A percentile compares a stretch with the other conserved stretches of the same genome.
These are phyloP conservation scores for Drosophila tripunctata DNA, from an alignment of 2,888 invertebrate species.

Conservation along the genomic window DNA sequence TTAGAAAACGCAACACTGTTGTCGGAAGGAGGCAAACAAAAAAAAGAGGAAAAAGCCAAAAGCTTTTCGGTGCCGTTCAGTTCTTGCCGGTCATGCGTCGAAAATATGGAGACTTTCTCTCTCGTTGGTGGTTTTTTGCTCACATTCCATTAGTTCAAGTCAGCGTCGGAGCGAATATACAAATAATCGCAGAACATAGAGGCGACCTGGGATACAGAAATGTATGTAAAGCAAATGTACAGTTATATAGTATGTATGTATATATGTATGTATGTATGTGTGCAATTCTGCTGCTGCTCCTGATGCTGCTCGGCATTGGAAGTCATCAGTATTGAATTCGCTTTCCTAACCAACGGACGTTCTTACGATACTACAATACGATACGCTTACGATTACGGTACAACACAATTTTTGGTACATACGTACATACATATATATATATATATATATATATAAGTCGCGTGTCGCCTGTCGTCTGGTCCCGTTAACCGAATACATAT, in stretches of 20 bases:
- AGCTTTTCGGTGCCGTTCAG: too few species aligned
- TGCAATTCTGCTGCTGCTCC: slow-evolving; percentile 28
- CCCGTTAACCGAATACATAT: slow-evolving; percentile 2
- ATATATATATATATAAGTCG: slow-evolving; percentile 27
- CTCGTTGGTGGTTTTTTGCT: neutral
- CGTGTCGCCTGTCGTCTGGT: slow-evolving; percentile 49
- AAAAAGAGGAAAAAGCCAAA: slow-evolving; percentile 19
- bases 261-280: slow-evolving; percentile 10
- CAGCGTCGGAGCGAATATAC: slow-evolving; percentile 31
- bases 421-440: slow-evolving; percentile 9
- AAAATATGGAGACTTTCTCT: slow-evolving; percentile 38
- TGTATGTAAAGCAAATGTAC: slow-evolving; percentile 33
- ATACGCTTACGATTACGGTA: too few species aligned
- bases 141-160: slow-evolving; percentile 4
- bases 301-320: slow-evolving; percentile 33
- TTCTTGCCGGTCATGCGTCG: slow-evolving; percentile 43
- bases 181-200: slow-evolving; percentile 15
- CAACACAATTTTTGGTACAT: slow-evolving; percentile 8
- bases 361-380: neutral
- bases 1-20: too few species aligned
- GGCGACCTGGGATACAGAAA: slow-evolving; percentile 53
- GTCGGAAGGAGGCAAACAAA: neutral
- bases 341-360: slow-evolving; percentile 69
- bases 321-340: slow-evolving; percentile 66
- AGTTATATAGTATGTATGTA: slow-evolving; percentile 7